phyloP scores from a whole-genome alignment of 2,888 invertebrate genomes.

The Diarsia rubi region DNA sequence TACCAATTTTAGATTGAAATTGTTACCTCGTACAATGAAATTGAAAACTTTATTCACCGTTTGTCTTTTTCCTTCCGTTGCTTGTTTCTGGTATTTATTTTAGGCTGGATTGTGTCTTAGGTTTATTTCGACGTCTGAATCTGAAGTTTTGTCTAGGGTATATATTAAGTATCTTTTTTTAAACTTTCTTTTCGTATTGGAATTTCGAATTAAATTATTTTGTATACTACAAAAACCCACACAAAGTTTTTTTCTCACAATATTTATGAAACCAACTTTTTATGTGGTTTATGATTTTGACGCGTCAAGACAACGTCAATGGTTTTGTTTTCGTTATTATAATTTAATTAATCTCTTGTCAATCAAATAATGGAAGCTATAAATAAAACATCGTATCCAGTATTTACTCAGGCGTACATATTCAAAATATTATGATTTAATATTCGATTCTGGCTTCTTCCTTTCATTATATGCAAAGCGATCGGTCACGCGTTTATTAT shows the following conservation, averaged over 20 bases:
- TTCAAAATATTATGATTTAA: constrained; percentile 64
- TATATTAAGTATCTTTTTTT: background rate
- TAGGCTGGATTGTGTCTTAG: constrained; percentile 14
- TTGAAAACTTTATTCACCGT: constrained; percentile 75
- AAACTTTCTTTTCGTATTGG: background rate
- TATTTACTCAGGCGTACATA: constrained; percentile 54
- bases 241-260: background rate
- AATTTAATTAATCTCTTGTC: constrained; percentile 34
- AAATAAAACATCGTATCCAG: constrained; percentile 43
- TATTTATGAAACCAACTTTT: background rate
- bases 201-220: background rate
- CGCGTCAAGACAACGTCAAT: background rate
- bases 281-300: background rate
- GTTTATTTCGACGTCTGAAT: constrained; percentile 17
- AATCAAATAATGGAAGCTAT: constrained; percentile 32
- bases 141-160: constrained; percentile 9
- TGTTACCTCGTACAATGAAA: constrained; percentile 78
- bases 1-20: constrained; percentile 84
- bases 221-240: background rate
- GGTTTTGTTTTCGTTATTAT: constrained; percentile 13
- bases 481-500: constrained; percentile 79
- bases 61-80: constrained; percentile 56
- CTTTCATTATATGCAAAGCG: constrained; percentile 72
- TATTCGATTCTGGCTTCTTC: constrained; percentile 74
- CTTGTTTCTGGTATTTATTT: constrained; percentile 55